Evolutionary conservation across 2,888 invertebrate species (phyloP).

Genomic region (Cerceris rybyensis): DNA sequence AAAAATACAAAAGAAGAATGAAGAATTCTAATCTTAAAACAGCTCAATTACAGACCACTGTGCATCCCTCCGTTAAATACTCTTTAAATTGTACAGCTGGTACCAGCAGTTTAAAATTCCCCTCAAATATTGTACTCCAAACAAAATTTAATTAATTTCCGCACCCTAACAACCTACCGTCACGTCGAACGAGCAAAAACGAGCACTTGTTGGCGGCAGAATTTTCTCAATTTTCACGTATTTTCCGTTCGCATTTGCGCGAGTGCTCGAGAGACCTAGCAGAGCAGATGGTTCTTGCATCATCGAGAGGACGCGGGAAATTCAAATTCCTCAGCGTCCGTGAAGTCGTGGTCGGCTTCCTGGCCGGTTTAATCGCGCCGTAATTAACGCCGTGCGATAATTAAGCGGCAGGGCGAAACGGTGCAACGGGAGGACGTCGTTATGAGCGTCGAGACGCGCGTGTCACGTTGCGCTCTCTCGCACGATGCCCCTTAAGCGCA

Average conservation of each 20-base stretch:
- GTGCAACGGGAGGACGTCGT: slow-evolving; percentile 40
- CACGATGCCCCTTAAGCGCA: slow-evolving; percentile 29
- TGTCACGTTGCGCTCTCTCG: slow-evolving; percentile 9
- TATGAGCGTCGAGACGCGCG: slow-evolving; percentile 32
- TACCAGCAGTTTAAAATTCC: background rate
- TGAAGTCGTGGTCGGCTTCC: slow-evolving; percentile 24
- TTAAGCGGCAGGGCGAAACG: slow-evolving; percentile 37
- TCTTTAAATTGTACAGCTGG: too few species aligned
- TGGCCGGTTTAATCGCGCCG: slow-evolving; percentile 59
- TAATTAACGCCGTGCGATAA: slow-evolving; percentile 70
- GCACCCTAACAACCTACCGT: background rate
- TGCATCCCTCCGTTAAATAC: too few species aligned
- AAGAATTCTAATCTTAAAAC: too few species aligned
- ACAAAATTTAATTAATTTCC: background rate
- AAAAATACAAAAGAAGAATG: too few species aligned
- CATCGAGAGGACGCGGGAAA: slow-evolving; percentile 24
- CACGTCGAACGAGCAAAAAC: background rate
- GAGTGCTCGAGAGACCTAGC: too few species aligned
- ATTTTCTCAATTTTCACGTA: background rate
- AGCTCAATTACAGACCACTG: too few species aligned
- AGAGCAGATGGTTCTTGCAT: background rate
- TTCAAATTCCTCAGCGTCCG: slow-evolving; percentile 43
- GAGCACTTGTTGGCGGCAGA: too few species aligned
- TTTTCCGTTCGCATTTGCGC: background rate
- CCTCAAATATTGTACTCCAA: background rate